Evolutionary conservation across 53 echinoderm and acorn worm species (phyloP).

Genomic region (Zoroaster sp.): DNA sequence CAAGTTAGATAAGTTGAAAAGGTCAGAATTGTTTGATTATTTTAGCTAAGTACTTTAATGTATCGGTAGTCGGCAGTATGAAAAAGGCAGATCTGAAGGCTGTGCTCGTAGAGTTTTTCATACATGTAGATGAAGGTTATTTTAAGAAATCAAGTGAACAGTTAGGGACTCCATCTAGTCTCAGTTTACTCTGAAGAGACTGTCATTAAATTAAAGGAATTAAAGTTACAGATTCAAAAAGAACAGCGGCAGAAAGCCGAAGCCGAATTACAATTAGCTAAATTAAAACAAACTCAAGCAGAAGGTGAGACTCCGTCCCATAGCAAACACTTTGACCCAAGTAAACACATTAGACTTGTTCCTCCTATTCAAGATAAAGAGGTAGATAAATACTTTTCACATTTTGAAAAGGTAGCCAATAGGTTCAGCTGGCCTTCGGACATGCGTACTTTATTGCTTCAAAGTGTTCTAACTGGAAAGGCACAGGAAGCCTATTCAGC

Average conservation of each 20-base stretch:
- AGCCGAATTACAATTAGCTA: too few species aligned
- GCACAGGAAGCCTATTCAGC: constrained; percentile 52
- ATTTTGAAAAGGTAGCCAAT: constrained; percentile 2
- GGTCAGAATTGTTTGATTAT: constrained; percentile 12
- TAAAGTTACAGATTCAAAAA: background rate
- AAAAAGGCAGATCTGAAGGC: too few species aligned
- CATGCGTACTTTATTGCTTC: background rate
- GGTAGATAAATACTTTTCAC: background rate
- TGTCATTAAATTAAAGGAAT: too few species aligned
- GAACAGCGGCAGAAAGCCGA: too few species aligned
- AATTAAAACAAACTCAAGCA: too few species aligned
- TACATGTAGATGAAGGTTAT: background rate
- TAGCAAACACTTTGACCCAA: too few species aligned
- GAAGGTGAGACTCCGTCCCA: too few species aligned
- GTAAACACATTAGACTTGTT: too few species aligned
- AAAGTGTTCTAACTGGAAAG: too few species aligned
- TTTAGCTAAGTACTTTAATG: background rate
- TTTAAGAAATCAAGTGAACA: too few species aligned
- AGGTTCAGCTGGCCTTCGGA: background rate
- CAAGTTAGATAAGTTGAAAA: background rate
- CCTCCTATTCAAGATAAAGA: constrained; percentile 5
- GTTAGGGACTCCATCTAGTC: background rate
- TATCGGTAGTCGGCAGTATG: background rate
- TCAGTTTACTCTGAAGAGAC: background rate
- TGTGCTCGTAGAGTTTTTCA: background rate